Evolutionary conservation across 2,888 invertebrate species (phyloP), one percentile per base, ranked within the genome.

Genomic region (Lasioglossum zephyrum): DNA sequence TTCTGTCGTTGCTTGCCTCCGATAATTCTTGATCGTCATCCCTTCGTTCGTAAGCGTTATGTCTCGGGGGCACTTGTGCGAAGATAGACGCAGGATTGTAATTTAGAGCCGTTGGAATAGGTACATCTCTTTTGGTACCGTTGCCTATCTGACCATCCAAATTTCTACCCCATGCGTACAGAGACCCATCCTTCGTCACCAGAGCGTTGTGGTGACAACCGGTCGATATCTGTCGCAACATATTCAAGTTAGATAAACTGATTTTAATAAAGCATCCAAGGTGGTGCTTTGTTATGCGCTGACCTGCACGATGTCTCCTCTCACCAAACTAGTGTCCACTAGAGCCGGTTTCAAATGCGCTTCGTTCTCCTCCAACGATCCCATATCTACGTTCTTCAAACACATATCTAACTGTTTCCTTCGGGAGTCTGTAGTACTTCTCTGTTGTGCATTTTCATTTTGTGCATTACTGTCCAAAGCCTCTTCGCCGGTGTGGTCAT

Each of bases 81-180:
- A 93, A 88, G 16, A 93, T 90, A 13, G 92, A 92, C 8, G 95
- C 95, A 1, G 95, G 95, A 77, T 95, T 95, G 69, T 96, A 95
- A 88, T 95, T 95, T 4, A 96, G 95, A 80, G 96, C 96, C 0
- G 96, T 96, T 0, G 97, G 97, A 89, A 96, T 95, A n/a, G 93
- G 89, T 5, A 97, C 95, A 91, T 96, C 96, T 87, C 96, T 96
- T 85, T 97, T 95, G 85, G 96, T 96, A 4, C 97, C 97, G 81
- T 97, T 97, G 36, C 98, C 98, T 79, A 99, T 95, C 94, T 99
- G 99, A 57, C 98, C 98, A 93, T 99, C 98, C 86, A 98, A 96
- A 95, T 98, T 98, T 87, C 98, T 96, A 2, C 99, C 99, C 98
- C 98, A 99, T 0, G 97, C 96, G 92, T 97, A 98, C 2, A 98